A percentile compares a stretch with the other conserved stretches of the same genome.
phyloP scores from a whole-genome alignment of 2,888 invertebrate genomes.

The Saturnia pavonia region DNA sequence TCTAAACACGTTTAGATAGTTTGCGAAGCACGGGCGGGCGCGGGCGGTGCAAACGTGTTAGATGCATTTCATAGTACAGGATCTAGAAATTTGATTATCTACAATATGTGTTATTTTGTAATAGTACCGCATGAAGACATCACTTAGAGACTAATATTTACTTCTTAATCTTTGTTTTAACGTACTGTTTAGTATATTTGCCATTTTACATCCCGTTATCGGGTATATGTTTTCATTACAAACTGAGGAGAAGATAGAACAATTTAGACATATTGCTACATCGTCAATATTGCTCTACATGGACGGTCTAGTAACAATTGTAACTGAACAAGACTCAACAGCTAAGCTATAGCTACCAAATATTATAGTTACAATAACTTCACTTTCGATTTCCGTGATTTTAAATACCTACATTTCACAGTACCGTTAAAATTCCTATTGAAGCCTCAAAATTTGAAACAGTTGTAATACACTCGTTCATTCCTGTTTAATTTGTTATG shows the following conservation, averaged over 20 bases:
- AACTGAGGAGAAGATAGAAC: not conserved
- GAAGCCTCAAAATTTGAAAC: too few species aligned
- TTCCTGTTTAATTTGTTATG: not conserved
- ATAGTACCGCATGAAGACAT: too few species aligned
- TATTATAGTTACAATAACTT: not conserved
- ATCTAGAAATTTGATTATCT: slow-evolving; percentile 13
- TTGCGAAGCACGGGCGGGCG: slow-evolving; percentile 27
- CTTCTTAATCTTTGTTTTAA: not conserved
- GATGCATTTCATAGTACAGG: slow-evolving; percentile 27
- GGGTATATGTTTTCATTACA: not conserved
- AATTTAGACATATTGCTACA: not conserved
- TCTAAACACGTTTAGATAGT: slow-evolving; percentile 31
- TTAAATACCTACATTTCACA: not conserved
- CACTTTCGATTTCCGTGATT: not conserved
- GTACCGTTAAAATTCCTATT: too few species aligned
- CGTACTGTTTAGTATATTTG: not conserved
- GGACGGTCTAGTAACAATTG: not conserved
- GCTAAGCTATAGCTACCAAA: not conserved
- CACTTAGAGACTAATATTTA: too few species aligned
- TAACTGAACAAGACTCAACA: not conserved
- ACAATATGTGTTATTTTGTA: not conserved
- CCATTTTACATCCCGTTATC: not conserved
- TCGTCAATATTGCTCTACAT: not conserved
- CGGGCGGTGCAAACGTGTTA: slow-evolving; percentile 28
- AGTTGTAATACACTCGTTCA: not conserved